Evolutionary conservation across 2,113 vertebrate species (phyloP).

Genomic region (Arenaria interpres): DNA sequence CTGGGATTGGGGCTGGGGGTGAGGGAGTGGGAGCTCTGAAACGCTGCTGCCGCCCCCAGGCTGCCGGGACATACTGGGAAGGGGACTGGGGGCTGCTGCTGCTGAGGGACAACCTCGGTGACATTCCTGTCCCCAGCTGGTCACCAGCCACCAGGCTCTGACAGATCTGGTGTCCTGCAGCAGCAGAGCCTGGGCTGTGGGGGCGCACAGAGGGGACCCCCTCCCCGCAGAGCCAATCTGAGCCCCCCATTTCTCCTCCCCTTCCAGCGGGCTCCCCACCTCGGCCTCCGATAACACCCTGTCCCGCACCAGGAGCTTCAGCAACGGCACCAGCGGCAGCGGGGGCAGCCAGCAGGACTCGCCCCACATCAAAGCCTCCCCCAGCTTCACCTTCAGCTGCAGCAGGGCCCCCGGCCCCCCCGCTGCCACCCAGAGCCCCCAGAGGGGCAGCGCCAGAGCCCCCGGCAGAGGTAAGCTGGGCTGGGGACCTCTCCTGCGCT

Average conservation of each 20-base stretch:
- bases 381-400: constrained; percentile 88
- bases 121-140: not conserved
- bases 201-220: not conserved
- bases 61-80: fast-evolving
- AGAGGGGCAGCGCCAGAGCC: constrained; percentile 58
- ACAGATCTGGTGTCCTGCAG: fast-evolving
- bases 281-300: constrained; percentile 84
- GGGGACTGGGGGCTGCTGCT: not conserved
- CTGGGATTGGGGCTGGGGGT: not conserved
- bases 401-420: constrained; percentile 34
- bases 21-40: not conserved
- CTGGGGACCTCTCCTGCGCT: constrained; percentile 49
- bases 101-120: not conserved
- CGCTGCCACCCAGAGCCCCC: constrained; percentile 57
- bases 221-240: not conserved
- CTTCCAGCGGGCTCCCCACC: constrained; percentile 76
- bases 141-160: not conserved
- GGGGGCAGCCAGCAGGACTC: constrained; percentile 83
- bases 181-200: not conserved
- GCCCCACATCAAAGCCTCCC: constrained; percentile 83
- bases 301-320: constrained; percentile 79
- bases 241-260: not conserved
- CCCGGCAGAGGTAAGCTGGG: constrained; percentile 87
- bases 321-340: constrained; percentile 72
- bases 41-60: fast-evolving